phyloP scores from a whole-genome alignment of 2,113 vertebrate species.

The Laticauda colubrina region DNA sequence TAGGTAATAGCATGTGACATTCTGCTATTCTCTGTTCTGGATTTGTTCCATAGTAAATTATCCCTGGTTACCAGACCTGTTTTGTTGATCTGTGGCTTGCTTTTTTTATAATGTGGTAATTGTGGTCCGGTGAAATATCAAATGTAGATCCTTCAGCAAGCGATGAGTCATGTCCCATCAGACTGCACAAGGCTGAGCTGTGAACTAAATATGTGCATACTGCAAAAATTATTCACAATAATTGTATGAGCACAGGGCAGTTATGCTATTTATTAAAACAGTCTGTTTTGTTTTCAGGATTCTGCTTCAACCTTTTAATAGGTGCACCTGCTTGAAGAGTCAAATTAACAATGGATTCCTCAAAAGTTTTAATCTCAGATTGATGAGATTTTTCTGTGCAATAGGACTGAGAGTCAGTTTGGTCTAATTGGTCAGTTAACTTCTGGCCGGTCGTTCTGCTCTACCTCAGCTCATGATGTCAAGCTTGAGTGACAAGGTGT shows the following conservation, averaged over 20 bases:
- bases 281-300: not conserved
- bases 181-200: not conserved
- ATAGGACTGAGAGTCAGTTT: not conserved
- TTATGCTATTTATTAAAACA: not conserved
- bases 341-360: not conserved
- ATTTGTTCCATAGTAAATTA: not conserved
- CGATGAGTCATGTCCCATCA: not conserved
- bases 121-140: not conserved
- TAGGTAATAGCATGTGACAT: not conserved
- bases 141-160: not conserved
- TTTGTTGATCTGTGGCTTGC: not conserved
- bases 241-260: not conserved
- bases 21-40: not conserved
- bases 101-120: not conserved
- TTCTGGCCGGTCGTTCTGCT: not conserved
- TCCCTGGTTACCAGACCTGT: not conserved
- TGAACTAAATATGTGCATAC: not conserved
- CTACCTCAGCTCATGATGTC: not conserved
- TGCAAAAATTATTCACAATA: not conserved
- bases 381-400: not conserved
- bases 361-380: not conserved
- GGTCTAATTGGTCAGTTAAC: not conserved
- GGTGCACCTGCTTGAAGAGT: not conserved
- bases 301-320: not conserved
- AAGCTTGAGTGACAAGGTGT: not conserved